Conservation (phyloP, 2,113 vertebrate genomes). For the Antigone vipio region DNA sequence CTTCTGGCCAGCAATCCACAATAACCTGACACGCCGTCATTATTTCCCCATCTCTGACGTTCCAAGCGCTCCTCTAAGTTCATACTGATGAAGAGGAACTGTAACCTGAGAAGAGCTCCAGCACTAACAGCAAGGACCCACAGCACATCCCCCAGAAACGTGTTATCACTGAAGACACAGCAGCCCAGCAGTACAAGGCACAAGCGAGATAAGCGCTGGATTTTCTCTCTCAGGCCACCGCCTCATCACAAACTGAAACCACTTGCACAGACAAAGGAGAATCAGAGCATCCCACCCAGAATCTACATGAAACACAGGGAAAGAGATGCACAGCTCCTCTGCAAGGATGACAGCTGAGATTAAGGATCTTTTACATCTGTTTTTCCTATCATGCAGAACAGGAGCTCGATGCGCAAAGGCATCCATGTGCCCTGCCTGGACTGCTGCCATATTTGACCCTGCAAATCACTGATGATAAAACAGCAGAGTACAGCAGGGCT, state of each 20-base stretch:
- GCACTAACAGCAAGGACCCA: not conserved
- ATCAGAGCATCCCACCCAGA: not conserved
- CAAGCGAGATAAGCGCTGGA: not conserved
- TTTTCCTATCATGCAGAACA: not conserved
- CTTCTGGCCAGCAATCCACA: not conserved
- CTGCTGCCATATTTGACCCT: not conserved
- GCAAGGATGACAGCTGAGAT: not conserved
- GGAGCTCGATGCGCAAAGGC: not conserved
- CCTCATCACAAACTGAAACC: not conserved
- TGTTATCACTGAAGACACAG: not conserved
- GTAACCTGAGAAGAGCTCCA: not conserved
- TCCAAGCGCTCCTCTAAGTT: not conserved
- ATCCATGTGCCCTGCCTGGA: fast-evolving
- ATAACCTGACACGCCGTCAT: not conserved
- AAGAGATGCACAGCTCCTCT: not conserved
- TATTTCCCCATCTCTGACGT: not conserved
- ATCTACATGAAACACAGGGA: fast-evolving
- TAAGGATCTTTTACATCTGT: not conserved
- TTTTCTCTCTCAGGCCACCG: not conserved
- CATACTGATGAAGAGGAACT: not conserved
- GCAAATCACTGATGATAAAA: not conserved
- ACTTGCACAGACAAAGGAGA: fast-evolving
- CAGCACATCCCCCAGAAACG: fast-evolving
- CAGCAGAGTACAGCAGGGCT: not conserved
- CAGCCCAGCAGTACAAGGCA: not conserved